Conservation (phyloP, 2,797 vertebrate genomes). For the Chanos chanos region DNA sequence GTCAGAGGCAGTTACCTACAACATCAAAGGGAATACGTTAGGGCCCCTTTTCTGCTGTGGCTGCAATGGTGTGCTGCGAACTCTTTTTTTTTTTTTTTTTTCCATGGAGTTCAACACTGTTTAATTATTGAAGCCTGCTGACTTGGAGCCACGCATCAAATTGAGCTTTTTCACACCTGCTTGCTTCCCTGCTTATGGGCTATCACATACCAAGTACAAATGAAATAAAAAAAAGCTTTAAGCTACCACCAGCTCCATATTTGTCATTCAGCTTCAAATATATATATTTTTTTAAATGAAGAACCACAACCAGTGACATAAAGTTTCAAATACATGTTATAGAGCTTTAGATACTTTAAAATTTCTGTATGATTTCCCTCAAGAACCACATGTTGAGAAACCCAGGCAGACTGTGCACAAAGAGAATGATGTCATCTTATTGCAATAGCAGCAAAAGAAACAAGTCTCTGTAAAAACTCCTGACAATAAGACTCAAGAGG, state of each 20-base stretch:
- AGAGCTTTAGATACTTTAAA: too few relatives aligned
- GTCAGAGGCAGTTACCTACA: constrained; percentile 83
- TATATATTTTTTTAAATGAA: background rate
- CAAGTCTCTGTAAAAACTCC: background rate
- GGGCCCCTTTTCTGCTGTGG: background rate
- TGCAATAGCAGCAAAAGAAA: constrained; percentile 2
- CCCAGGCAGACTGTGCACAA: background rate
- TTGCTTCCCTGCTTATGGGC: constrained; percentile 25
- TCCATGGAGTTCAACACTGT: constrained; percentile 9
- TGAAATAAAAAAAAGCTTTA: background rate
- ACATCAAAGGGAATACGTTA: constrained; percentile 45
- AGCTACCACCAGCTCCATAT: background rate
- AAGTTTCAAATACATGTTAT: too few relatives aligned
- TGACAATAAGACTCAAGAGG: background rate
- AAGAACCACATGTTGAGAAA: background rate
- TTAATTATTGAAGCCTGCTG: constrained; percentile 51
- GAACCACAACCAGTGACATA: too few relatives aligned
- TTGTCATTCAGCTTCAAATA: background rate
- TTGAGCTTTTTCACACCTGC: background rate
- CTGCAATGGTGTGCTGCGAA: background rate
- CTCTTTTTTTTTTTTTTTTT: constrained; percentile 13
- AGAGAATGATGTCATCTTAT: constrained; percentile 4
- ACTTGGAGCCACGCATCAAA: constrained; percentile 25
- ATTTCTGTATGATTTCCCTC: background rate
- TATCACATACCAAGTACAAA: too few relatives aligned